Conservation (phyloP, 2,113 vertebrate species). For the Erythrocercus mccallii region DNA sequence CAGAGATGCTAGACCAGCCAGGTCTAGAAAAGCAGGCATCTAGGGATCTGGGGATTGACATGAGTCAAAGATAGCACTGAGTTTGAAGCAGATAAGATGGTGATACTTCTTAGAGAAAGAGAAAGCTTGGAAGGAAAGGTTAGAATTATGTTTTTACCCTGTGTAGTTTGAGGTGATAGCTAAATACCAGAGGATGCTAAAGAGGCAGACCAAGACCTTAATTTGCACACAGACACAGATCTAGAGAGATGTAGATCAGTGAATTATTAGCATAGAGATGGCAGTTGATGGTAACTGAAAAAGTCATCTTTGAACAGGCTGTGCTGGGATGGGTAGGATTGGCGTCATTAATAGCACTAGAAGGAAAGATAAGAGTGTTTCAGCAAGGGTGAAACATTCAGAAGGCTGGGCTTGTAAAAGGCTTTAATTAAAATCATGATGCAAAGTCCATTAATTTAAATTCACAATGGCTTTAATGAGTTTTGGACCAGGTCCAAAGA, state of each 20-base stretch:
- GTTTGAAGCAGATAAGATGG: not conserved
- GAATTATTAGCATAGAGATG: conserved; percentile 21
- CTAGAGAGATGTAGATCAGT: conserved; percentile 3
- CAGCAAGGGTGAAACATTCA: conserved; percentile 17
- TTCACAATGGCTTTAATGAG: not conserved
- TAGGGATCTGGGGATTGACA: not conserved
- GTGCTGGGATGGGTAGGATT: not conserved
- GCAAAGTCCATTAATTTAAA: conserved; percentile 30
- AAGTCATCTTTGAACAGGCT: not conserved
- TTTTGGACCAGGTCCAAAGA: conserved; percentile 14
- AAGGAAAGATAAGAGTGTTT: not conserved
- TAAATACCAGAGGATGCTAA: not conserved
- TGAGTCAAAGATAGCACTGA: not conserved
- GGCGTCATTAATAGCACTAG: not conserved
- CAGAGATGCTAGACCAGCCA: not conserved
- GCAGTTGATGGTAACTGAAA: conserved; percentile 28
- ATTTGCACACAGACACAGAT: not conserved
- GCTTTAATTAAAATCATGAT: conserved; percentile 27
- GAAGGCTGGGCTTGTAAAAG: not conserved
- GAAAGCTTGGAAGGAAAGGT: not conserved
- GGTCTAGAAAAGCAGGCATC: not conserved
- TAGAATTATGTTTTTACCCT: not conserved
- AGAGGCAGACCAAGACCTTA: not conserved
- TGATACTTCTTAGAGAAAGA: not conserved
- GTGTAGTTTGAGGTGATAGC: not conserved